Conservation (phyloP, 2,113 vertebrate species). For the Eretmochelys imbricata region DNA sequence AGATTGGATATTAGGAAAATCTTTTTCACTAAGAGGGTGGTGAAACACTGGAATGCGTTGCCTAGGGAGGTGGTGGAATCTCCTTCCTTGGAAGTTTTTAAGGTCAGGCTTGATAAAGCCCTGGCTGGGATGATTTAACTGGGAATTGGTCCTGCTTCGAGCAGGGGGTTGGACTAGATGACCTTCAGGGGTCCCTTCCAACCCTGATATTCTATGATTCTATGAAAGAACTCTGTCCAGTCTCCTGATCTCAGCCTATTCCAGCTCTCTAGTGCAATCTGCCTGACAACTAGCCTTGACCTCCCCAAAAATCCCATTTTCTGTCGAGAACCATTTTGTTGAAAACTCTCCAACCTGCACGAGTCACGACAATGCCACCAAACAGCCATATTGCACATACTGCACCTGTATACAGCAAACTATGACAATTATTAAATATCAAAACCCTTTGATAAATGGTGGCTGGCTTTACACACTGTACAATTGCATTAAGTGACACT, state of each 20-base stretch:
- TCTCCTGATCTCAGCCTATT: accelerated
- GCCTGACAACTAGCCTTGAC: neutral
- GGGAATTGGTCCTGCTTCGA: too few species aligned
- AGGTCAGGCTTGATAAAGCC: too few species aligned
- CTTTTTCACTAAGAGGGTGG: too few species aligned
- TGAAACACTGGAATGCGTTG: too few species aligned
- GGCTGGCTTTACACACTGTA: neutral
- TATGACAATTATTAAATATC: conserved; percentile 2
- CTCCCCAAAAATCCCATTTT: neutral
- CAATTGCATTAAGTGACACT: neutral
- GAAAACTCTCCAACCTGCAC: neutral
- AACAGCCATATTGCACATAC: neutral
- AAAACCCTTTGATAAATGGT: neutral
- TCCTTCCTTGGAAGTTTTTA: too few species aligned
- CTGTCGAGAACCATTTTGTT: neutral
- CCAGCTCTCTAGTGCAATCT: accelerated
- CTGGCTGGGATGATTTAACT: too few species aligned
- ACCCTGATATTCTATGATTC: too few species aligned
- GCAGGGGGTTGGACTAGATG: too few species aligned
- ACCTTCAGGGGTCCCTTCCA: too few species aligned
- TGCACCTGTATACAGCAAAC: neutral
- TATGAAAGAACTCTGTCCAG: neutral
- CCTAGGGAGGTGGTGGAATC: too few species aligned
- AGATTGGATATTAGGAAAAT: too few species aligned
- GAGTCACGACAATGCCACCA: neutral